Conservation (phyloP, 2,797 vertebrate species). For the Neosilurus mollespiculum region DNA sequence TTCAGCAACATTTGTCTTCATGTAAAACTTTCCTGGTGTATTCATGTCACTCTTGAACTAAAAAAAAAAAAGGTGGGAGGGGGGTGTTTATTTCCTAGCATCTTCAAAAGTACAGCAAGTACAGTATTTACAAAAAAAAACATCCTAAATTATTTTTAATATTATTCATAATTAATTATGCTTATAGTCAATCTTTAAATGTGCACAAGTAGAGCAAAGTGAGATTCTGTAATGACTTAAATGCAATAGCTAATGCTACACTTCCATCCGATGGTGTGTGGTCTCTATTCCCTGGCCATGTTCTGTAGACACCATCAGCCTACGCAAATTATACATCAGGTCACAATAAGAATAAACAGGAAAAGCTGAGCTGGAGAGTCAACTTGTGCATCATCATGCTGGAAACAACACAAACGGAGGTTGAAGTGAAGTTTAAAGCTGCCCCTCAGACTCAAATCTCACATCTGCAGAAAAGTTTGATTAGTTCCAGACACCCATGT, state of each 20-base stretch:
- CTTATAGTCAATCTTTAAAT: background rate
- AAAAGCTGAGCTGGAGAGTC: background rate
- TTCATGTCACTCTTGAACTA: background rate
- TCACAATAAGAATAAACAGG: conserved; percentile 17
- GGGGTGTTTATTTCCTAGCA: too few species aligned
- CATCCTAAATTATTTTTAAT: background rate
- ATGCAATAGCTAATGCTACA: background rate
- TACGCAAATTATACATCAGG: conserved; percentile 8
- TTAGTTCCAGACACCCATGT: conserved; percentile 24
- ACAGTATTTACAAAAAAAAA: background rate
- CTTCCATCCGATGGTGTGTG: background rate
- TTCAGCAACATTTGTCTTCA: conserved; percentile 24
- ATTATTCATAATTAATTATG: background rate
- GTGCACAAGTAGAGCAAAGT: background rate
- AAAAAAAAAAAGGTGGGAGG: too few species aligned
- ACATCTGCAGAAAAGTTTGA: background rate
- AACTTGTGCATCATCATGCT: background rate
- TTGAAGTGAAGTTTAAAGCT: background rate
- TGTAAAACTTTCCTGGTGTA: conserved; percentile 8
- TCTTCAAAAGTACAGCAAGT: background rate
- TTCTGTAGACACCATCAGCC: background rate
- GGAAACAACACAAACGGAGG: background rate
- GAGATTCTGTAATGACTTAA: background rate
- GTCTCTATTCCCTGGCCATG: background rate
- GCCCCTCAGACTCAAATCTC: background rate